Conservation (phyloP, 2,888 invertebrate species). For the Idaea biselata region DNA sequence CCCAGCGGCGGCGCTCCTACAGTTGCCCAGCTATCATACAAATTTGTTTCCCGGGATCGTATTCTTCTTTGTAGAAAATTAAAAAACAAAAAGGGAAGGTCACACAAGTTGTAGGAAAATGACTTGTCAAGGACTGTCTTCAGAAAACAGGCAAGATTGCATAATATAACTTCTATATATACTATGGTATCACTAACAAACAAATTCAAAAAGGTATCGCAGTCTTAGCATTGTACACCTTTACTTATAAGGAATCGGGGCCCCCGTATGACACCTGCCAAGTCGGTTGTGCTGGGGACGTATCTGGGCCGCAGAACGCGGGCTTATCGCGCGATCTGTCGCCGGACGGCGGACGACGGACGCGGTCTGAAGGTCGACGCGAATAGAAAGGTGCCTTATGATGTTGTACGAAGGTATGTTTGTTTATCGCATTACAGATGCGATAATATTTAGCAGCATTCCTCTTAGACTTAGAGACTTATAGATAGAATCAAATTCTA, state of each 20-base stretch:
- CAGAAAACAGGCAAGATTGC: too few relatives aligned
- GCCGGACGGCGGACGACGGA: neutral
- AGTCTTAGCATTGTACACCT: neutral
- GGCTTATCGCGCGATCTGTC: conserved; percentile 1
- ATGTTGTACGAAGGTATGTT: neutral
- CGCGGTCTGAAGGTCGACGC: neutral
- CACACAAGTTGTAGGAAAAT: too few relatives aligned
- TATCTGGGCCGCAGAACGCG: neutral
- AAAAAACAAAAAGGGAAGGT: too few relatives aligned
- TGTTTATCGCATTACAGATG: neutral
- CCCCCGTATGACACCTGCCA: neutral
- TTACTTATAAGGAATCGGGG: neutral
- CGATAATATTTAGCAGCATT: too few relatives aligned
- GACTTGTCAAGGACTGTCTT: too few relatives aligned
- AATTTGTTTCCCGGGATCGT: too few relatives aligned
- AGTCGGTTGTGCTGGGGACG: neutral
- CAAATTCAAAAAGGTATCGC: neutral
- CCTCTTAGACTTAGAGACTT: too few relatives aligned
- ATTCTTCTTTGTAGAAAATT: too few relatives aligned
- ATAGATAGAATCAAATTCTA: too few relatives aligned
- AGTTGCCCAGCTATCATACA: too few relatives aligned
- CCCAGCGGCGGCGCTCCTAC: too few relatives aligned
- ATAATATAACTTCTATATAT: too few relatives aligned
- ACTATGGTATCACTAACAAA: neutral
- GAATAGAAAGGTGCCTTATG: neutral